Conservation (phyloP, 2,888 invertebrate genomes). For the Athalia circularis region DNA sequence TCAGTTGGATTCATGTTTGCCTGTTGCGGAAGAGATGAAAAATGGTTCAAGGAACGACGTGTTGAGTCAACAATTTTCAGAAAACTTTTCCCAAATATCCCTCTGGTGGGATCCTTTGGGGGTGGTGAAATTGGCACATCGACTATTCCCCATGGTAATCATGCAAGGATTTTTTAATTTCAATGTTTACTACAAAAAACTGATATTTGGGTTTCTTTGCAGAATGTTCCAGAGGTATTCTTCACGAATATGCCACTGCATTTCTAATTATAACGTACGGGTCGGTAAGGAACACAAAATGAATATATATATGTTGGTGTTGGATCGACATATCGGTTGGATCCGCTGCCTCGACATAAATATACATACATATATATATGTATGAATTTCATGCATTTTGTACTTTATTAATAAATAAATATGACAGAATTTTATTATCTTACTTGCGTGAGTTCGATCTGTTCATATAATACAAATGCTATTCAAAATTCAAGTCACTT, state of each 20-base stretch:
- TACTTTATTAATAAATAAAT: slow-evolving; percentile 40
- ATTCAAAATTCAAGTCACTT: no score
- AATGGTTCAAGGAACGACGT: slow-evolving; percentile 54
- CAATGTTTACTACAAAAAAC: slow-evolving; percentile 8
- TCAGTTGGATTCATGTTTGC: slow-evolving; percentile 68
- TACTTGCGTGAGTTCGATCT: background rate
- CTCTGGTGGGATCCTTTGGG: slow-evolving; percentile 66
- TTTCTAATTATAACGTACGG: slow-evolving; percentile 68
- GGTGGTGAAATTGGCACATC: slow-evolving; percentile 67
- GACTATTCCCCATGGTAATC: slow-evolving; percentile 23
- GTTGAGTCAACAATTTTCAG: slow-evolving; percentile 66
- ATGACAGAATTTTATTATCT: slow-evolving; percentile 17
- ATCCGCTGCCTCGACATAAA: no score
- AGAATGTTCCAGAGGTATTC: slow-evolving; percentile 22
- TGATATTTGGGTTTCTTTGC: slow-evolving; percentile 7
- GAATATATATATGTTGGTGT: background rate
- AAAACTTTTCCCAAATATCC: slow-evolving; percentile 65
- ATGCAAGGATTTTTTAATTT: slow-evolving; percentile 14
- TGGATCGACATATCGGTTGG: no score
- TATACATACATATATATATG: background rate
- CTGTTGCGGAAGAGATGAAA: slow-evolving; percentile 63
- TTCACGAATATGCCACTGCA: slow-evolving; percentile 59
- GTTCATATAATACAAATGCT: no score
- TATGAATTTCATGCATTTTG: slow-evolving; percentile 20
- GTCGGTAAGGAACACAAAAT: slow-evolving; percentile 37